phyloP scores from a whole-genome alignment of 2,888 invertebrate genomes.

The Conomelus anceps region DNA sequence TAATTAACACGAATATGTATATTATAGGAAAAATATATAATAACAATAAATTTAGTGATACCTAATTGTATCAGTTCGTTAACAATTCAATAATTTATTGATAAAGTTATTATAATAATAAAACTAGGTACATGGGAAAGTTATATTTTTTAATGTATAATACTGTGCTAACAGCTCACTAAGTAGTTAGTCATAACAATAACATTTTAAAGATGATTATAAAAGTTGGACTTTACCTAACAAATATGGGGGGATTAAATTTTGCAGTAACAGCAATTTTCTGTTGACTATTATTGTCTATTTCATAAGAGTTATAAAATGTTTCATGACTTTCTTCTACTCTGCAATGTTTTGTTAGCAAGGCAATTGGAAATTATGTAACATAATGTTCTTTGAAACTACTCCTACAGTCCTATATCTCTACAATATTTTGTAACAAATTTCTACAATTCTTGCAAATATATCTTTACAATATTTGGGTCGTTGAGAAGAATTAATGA shows the following conservation, averaged over 20 bases:
- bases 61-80: background rate
- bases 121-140: background rate
- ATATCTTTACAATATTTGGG: no score
- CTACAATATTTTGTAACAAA: no score
- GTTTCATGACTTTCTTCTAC: background rate
- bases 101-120: background rate
- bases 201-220: background rate
- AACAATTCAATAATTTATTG: background rate
- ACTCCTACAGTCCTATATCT: no score
- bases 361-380: background rate
- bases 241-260: background rate
- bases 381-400: no score
- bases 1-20: background rate
- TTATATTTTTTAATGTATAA: background rate
- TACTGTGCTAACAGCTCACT: background rate
- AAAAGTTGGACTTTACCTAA: background rate
- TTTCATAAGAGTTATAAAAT: background rate
- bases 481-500: no score
- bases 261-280: background rate
- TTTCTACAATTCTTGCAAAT: no score
- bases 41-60: background rate
- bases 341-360: background rate
- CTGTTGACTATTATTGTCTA: background rate
- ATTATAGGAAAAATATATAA: background rate
- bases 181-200: background rate